These are phyloP conservation scores for Elysia chlorotica DNA, from an alignment of 1,140 invertebrate genomes.

Conservation along the genomic window DNA sequence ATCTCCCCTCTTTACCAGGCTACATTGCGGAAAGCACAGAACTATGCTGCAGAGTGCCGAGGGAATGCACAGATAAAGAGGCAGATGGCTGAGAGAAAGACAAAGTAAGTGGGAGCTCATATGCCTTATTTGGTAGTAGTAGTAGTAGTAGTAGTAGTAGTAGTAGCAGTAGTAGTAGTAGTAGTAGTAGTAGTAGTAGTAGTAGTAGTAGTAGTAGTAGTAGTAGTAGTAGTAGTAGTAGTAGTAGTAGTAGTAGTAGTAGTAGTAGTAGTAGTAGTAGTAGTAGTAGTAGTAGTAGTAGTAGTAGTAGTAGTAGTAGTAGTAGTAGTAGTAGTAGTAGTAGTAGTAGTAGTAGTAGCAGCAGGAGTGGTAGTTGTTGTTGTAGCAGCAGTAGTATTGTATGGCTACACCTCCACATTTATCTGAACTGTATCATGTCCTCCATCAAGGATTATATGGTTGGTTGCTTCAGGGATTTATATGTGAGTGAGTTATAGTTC, in stretches of 20 bases:
- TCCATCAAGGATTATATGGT: too few relatives aligned
- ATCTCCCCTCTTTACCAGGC: constrained; percentile 36
- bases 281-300: constrained; percentile 12
- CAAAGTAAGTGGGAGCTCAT: constrained; percentile 39
- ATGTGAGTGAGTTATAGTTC: too few relatives aligned
- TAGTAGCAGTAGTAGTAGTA: constrained; percentile 10
- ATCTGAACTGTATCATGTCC: too few relatives aligned
- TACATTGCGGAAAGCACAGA: constrained; percentile 58
- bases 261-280: constrained; percentile 13
- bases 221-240: constrained; percentile 4
- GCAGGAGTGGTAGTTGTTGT: background rate
- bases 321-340: constrained; percentile 14
- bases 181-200: constrained; percentile 13
- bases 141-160: constrained; percentile 14
- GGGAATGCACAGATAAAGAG: constrained; percentile 56
- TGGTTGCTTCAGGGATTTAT: too few relatives aligned
- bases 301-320: constrained; percentile 14
- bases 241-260: constrained; percentile 14
- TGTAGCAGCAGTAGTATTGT: constrained; percentile 6
- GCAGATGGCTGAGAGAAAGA: constrained; percentile 57
- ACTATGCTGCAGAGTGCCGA: constrained; percentile 52
- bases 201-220: constrained; percentile 8
- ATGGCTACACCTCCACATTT: too few relatives aligned
- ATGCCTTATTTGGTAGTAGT: constrained; percentile 5
- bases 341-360: constrained; percentile 1